Base-by-base conservation (phyloP, 2,888 invertebrate genomes). In the Hanleya hanleyi region DNA sequence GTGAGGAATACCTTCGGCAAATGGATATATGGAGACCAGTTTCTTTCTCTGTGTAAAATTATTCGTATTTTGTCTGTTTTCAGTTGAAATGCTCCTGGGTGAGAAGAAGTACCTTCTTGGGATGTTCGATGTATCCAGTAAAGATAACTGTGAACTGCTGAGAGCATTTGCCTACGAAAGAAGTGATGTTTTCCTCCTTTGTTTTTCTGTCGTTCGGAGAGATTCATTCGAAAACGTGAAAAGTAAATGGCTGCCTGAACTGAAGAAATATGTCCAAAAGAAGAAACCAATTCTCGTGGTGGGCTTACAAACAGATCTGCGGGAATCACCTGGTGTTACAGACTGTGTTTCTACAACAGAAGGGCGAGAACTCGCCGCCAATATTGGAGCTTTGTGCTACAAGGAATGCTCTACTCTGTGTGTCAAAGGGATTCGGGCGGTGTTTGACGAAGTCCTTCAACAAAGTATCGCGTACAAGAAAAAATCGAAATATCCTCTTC, bases 121-220 rank as follows among this genome's bases (percentile, higher is more conserved):
- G 29, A 22, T 57, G 4, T 57, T 57, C 26, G 57, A 57, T 26
- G 29, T 29, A 15, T 22, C 57, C 22, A 57, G 57, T 26, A 12
- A 57, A 32, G 32, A 22, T 4, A 29, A 32, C 29, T 57, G 29
- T 26, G 57, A 57, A 32, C 57, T 32, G 18, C 32, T 57, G 22
- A 18, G 57, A 57, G 57, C 57, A 26, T 57, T 57, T 32, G 57
- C 57, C 32, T 57, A 57, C 29, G 57, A 57, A 9, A 57, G 29
- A 26, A 57, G 57, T 57, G 57, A 57, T 26, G 26, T 57, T 32
- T 57, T 57, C 29, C 57, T 57, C 29, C 57, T 57, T 15, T 57
- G 57, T 26, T 57, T 29, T 26, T 57, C 57, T 29, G 57, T 57
- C 12, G 57, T 26, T 15, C 22, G 32, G 26, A 57, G 57, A 9